Evolutionary conservation across 2,113 vertebrate genomes (phyloP).

Genomic region (Myiagra hebetior): DNA sequence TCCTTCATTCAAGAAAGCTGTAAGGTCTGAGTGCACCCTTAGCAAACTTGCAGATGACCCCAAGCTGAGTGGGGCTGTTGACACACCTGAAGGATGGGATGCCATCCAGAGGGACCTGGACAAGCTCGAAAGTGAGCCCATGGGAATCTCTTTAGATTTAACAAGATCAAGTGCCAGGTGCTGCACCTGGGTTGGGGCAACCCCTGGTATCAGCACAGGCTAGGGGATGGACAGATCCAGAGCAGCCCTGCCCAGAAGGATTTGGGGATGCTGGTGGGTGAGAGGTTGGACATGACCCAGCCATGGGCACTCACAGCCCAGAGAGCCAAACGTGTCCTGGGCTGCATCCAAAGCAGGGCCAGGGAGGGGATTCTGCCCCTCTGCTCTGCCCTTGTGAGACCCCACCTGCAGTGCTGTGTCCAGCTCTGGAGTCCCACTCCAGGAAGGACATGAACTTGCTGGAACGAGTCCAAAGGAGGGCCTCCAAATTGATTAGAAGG

Average conservation of each 20-base stretch:
- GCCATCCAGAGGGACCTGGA: neutral
- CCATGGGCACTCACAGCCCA: fast-evolving
- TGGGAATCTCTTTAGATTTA: neutral
- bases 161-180: neutral
- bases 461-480: neutral
- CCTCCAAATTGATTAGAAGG: neutral
- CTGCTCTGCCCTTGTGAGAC: fast-evolving
- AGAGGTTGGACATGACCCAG: no score
- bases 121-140: neutral
- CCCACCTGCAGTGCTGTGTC: fast-evolving
- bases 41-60: neutral
- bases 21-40: neutral
- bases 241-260: fast-evolving
- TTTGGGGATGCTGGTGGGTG: neutral
- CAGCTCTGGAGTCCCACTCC: neutral
- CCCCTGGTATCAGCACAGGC: neutral
- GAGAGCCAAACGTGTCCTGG: fast-evolving
- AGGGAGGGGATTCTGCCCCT: neutral
- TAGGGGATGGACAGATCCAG: neutral
- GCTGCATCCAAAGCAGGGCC: neutral
- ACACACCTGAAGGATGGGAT: neutral
- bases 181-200: neutral
- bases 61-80: neutral
- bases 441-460: neutral
- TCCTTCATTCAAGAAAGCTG: neutral